These are phyloP conservation scores for Aix galericulata DNA, from an alignment of 2,113 vertebrate genomes.

Conservation along the genomic window DNA sequence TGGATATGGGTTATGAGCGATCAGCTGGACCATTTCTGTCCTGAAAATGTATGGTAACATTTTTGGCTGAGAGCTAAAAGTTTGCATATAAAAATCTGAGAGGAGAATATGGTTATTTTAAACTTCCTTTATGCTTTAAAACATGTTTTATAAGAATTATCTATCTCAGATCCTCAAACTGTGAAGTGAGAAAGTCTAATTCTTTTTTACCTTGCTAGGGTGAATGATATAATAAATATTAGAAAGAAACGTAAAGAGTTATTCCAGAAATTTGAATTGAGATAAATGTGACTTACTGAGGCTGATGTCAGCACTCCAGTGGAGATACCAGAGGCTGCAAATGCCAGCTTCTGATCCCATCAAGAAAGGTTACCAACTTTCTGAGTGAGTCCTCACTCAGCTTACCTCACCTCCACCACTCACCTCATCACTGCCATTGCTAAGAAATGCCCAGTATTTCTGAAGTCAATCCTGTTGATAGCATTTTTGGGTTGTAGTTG, in stretches of 20 bases:
- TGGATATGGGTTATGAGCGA: background rate
- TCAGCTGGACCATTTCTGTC: background rate
- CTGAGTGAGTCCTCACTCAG: background rate
- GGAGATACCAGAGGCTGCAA: background rate
- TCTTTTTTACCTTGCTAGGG: background rate
- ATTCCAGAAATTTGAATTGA: background rate
- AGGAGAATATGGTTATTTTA: background rate
- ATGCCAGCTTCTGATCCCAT: background rate
- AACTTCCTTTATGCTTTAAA: background rate
- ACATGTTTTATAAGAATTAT: background rate
- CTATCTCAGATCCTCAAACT: background rate
- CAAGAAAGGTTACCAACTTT: background rate
- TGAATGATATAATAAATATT: background rate
- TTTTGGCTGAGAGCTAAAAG: background rate
- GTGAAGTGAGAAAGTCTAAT: background rate
- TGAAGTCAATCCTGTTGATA: fast-evolving
- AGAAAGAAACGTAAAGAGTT: background rate
- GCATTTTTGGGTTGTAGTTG: background rate
- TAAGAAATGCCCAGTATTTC: background rate
- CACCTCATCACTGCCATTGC: background rate
- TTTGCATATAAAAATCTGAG: background rate
- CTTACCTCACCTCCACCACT: background rate
- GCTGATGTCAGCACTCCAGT: background rate
- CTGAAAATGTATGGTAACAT: background rate
- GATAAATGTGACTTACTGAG: background rate